Percentiles rank a stretch among this genome's conserved stretches.
Evolutionary conservation across 2,888 invertebrate species (phyloP).

Genomic region (Norana najaformis): DNA sequence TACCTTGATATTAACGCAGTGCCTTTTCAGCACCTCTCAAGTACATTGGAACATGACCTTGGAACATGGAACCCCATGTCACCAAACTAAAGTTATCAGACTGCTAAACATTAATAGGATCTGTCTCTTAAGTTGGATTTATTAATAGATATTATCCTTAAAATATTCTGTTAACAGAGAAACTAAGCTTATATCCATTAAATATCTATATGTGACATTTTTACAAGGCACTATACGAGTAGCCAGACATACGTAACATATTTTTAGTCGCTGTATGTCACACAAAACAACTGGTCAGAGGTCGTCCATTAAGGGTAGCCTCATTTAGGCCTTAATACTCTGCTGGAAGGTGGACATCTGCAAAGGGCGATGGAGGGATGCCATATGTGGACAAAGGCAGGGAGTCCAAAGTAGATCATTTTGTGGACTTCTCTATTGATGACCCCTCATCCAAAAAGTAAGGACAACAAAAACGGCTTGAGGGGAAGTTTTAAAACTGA

Average conservation of each 20-base stretch:
- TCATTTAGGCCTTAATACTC: too few relatives aligned
- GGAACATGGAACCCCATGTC: neutral
- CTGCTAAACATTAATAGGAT: neutral
- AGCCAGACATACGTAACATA: too few relatives aligned
- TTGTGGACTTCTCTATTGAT: too few relatives aligned
- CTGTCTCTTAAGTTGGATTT: neutral
- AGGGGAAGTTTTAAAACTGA: neutral
- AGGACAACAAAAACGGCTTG: neutral
- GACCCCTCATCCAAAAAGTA: too few relatives aligned
- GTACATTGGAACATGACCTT: neutral
- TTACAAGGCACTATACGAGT: too few relatives aligned
- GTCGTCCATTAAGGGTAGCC: too few relatives aligned
- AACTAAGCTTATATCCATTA: neutral
- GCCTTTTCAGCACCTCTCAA: neutral
- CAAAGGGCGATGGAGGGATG: too few relatives aligned
- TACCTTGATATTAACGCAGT: neutral
- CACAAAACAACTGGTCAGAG: neutral
- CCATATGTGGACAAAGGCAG: too few relatives aligned
- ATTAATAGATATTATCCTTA: neutral
- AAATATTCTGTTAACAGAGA: neutral
- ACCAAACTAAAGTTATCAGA: neutral
- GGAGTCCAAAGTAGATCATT: too few relatives aligned
- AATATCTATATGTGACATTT: neutral
- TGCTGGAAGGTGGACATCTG: too few relatives aligned
- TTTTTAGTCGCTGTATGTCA: neutral